Percentiles rank a stretch among this genome's conserved stretches.
Conservation (phyloP, 2,797 vertebrate species). For the Mallotus villosus region DNA sequence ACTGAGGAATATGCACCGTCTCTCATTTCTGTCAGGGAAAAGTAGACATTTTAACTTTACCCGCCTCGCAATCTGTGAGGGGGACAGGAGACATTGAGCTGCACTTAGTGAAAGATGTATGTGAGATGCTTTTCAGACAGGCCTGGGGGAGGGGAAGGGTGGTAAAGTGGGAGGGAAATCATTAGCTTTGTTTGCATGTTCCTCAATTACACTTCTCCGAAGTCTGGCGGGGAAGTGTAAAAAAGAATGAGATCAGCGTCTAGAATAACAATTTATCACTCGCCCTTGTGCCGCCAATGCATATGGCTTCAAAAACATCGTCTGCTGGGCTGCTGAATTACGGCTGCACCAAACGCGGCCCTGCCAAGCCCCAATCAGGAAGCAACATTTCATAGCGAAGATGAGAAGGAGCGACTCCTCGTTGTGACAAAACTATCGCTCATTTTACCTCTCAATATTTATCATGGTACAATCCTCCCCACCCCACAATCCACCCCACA, state of each 20-base stretch:
- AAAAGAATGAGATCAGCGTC: constrained; percentile 30
- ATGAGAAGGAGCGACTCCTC: constrained; percentile 37
- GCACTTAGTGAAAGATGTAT: constrained; percentile 60
- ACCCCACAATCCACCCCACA: neutral
- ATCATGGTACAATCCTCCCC: constrained; percentile 65
- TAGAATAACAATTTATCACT: constrained; percentile 53
- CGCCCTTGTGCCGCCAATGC: constrained; percentile 34
- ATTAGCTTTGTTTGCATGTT: constrained; percentile 69
- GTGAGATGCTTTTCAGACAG: constrained; percentile 42
- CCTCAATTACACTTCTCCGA: constrained; percentile 60
- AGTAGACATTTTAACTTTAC: constrained; percentile 35
- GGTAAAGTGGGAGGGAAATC: constrained; percentile 63
- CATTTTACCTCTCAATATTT: constrained; percentile 73
- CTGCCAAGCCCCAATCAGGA: constrained; percentile 54
- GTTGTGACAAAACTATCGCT: constrained; percentile 70
- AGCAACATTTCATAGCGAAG: constrained; percentile 63
- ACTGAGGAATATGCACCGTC: constrained; percentile 27
- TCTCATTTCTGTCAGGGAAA: constrained; percentile 31
- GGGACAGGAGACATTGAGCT: constrained; percentile 50
- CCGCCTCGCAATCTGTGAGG: constrained; percentile 15
- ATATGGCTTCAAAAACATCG: constrained; percentile 46
- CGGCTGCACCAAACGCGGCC: constrained; percentile 29
- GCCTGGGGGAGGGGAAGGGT: constrained; percentile 39
- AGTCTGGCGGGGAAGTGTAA: constrained; percentile 37
- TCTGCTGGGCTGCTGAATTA: constrained; percentile 40